These are phyloP conservation scores for Glareola pratincola DNA, from an alignment of 2,113 vertebrate genomes.

Conservation along the genomic window DNA sequence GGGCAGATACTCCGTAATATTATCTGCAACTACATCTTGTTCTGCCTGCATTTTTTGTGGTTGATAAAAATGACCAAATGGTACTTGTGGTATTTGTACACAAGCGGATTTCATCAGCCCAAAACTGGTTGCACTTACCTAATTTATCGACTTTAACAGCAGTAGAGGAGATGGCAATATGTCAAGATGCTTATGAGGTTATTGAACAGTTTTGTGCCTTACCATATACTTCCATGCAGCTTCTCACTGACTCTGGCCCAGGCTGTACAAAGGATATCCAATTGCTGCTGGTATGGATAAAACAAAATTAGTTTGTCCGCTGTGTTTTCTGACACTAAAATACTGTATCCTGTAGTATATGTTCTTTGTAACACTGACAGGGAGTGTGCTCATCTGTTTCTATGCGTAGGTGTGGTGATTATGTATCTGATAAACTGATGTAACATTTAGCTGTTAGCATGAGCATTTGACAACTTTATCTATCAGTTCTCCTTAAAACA, in stretches of 20 bases:
- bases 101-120: neutral
- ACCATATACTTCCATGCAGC: neutral
- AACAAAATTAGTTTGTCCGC: fast-evolving
- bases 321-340: neutral
- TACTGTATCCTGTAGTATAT: fast-evolving
- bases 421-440: neutral
- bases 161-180: neutral
- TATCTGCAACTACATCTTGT: neutral
- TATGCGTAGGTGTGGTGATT: neutral
- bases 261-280: fast-evolving
- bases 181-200: fast-evolving
- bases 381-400: neutral
- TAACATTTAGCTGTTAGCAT: neutral
- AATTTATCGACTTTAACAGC: fast-evolving
- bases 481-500: neutral
- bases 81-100: neutral
- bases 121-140: neutral
- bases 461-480: neutral
- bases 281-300: neutral
- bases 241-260: neutral
- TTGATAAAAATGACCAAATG: neutral
- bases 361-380: neutral
- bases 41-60: neutral
- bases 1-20: neutral
- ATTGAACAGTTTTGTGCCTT: neutral